Base-by-base conservation (phyloP, 2,888 invertebrate species). In the Epicampocera succincta region DNA sequence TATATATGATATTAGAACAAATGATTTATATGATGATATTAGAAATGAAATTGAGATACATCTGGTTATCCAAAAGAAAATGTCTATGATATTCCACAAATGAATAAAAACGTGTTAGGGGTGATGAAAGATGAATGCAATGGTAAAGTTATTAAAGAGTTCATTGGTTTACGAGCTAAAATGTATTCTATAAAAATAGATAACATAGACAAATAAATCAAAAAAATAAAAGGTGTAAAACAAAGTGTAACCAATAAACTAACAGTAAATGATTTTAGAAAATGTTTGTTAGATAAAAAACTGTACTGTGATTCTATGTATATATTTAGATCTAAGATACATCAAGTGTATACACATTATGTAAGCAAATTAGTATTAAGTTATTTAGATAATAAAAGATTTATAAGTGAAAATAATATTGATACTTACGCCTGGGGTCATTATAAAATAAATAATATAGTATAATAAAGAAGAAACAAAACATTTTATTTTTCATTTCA, bases 101-200 rank as follows among this genome's bases (percentile, higher is more conserved):
- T 52, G 3, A 52, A 25, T 25, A 52, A 52, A 25, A 25, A n/a
- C 2, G 25, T 25, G 5, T 25, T 52, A 52, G 52, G 52, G 8
- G 25, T 52, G 52, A 52, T n/a, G n/a, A n/a, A n/a, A n/a, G n/a
- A n/a, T n/a, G n/a, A n/a, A n/a, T n/a, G n/a, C n/a, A n/a, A n/a
- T 52, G 52, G 52, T 13, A 52, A 25, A 25, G 5, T 52, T 12
- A 17, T 52, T 12, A 21, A 52, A 25, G 52, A 52, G 9, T 25
- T 25, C 52, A 52, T 52, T 52, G 52, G 25, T 13, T 25, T 52
- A 52, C 4, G 25, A 21, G 25, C 52, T 13, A 25, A 52, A 25
- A 52, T 52, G 52, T 25, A 52, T 25, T 52, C 52, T 2, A 3
- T 52, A 13, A 52, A 52, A 52, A 52, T 13, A 13, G 21, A 52